These are phyloP conservation scores for Pachyrhynchus sulphureomaculatus DNA, from an alignment of 1,140 invertebrate species.

Conservation along the genomic window DNA sequence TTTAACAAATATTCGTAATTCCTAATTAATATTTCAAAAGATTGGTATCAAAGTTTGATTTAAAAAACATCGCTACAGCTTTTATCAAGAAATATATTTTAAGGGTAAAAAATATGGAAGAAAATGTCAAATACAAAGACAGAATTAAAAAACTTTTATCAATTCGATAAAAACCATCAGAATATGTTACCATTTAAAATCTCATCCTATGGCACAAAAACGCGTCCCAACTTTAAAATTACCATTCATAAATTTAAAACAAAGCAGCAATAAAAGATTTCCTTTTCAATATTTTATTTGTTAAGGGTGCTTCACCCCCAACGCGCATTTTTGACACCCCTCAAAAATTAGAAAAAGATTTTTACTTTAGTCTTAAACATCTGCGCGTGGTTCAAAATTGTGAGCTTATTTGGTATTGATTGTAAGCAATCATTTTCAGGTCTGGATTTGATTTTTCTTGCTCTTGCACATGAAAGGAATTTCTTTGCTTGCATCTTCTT, in stretches of 20 bases:
- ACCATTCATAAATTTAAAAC: slow-evolving; percentile 29
- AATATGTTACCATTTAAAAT: slow-evolving; percentile 16
- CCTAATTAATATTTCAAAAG: too few relatives aligned
- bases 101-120: too few relatives aligned
- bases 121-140: too few relatives aligned
- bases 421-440: background rate
- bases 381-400: slow-evolving; percentile 29
- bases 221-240: slow-evolving; percentile 2
- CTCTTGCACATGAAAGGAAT: too few relatives aligned
- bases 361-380: slow-evolving; percentile 26
- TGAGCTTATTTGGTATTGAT: slow-evolving; percentile 20
- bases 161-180: background rate
- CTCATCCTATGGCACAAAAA: slow-evolving; percentile 6
- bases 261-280: slow-evolving; percentile 30
- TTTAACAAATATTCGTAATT: too few relatives aligned
- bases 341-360: slow-evolving; percentile 33
- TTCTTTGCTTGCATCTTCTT: background rate
- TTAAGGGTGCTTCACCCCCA: slow-evolving; percentile 31
- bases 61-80: too few relatives aligned
- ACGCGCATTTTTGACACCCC: slow-evolving; percentile 32
- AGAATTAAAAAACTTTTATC: slow-evolving; percentile 2
- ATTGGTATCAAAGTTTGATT: too few relatives aligned
- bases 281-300: slow-evolving; percentile 31
- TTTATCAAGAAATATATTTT: too few relatives aligned
- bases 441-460: background rate